These are phyloP conservation scores for Caenorhabditis virilis DNA, from an alignment of 2,888 invertebrate genomes.

Conservation along the genomic window DNA sequence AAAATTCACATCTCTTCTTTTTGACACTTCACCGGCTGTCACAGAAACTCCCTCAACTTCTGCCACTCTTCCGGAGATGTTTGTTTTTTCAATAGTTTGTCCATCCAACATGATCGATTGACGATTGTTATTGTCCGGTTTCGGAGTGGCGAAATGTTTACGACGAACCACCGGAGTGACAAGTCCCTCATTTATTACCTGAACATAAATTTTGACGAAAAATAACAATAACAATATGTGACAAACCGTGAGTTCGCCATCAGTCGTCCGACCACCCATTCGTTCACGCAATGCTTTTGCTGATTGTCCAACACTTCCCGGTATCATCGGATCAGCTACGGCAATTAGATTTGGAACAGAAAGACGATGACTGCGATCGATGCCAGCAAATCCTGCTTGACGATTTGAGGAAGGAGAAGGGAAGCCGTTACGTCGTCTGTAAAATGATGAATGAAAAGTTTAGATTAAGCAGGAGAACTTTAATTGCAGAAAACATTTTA, in stretches of 20 bases:
- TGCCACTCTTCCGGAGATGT: no score
- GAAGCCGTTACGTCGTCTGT: slow-evolving; percentile 25
- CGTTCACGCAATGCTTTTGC: slow-evolving; percentile 11
- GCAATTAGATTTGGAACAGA: slow-evolving; percentile 53
- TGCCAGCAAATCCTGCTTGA: slow-evolving; percentile 17
- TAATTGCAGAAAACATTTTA: no score
- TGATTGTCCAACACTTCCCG: slow-evolving; percentile 33
- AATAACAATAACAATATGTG: neutral
- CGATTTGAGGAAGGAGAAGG: slow-evolving; percentile 20
- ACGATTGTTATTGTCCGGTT: neutral
- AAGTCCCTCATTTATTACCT: slow-evolving; percentile 65
- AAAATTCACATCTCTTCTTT: slow-evolving; percentile 15
- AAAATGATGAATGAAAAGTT: no score
- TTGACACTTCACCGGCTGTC: slow-evolving; percentile 21
- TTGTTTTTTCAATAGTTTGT: no score
- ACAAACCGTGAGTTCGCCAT: neutral
- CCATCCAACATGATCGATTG: slow-evolving; percentile 10
- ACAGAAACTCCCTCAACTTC: slow-evolving; percentile 12
- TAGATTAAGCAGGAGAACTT: no score
- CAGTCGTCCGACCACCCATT: slow-evolving; percentile 21
- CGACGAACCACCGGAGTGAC: slow-evolving; percentile 62
- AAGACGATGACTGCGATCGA: slow-evolving; percentile 42
- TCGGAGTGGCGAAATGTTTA: slow-evolving; percentile 42
- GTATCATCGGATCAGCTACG: slow-evolving; percentile 31
- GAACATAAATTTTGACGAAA: neutral